Evolutionary conservation across 2,113 vertebrate species (phyloP).

Genomic region (Gavia stellata): DNA sequence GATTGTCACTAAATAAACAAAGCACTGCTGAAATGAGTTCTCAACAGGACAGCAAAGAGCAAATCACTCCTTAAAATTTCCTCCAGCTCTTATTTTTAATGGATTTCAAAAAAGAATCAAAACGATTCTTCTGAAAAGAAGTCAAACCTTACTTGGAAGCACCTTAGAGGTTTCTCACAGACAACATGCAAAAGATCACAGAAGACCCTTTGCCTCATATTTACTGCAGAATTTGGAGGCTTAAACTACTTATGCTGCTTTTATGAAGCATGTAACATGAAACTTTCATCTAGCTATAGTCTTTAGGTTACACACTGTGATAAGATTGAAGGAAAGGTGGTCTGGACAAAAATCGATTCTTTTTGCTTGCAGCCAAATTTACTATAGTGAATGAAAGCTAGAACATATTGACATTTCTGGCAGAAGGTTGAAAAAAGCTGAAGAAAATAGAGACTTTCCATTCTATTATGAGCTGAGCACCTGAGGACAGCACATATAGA

Average conservation of each 20-base stretch:
- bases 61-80: not conserved
- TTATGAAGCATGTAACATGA: not conserved
- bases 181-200: not conserved
- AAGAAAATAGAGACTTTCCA: constrained; percentile 30
- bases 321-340: constrained; percentile 18
- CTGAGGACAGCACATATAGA: not conserved
- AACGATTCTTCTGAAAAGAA: not conserved
- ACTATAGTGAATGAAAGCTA: constrained; percentile 13
- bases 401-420: constrained; percentile 35
- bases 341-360: constrained; percentile 6
- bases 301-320: not conserved
- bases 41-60: not conserved
- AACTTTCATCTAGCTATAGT: not conserved
- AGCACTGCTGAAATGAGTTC: not conserved
- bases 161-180: not conserved
- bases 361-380: constrained; percentile 40
- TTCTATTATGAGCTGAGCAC: not conserved
- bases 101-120: not conserved
- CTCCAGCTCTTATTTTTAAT: not conserved
- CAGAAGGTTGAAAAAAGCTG: not conserved
- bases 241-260: not conserved
- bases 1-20: not conserved
- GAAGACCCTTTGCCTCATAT: not conserved
- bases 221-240: not conserved
- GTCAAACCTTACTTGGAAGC: not conserved